Conservation (phyloP, 2,888 invertebrate genomes). For the Harmothoe impar region DNA sequence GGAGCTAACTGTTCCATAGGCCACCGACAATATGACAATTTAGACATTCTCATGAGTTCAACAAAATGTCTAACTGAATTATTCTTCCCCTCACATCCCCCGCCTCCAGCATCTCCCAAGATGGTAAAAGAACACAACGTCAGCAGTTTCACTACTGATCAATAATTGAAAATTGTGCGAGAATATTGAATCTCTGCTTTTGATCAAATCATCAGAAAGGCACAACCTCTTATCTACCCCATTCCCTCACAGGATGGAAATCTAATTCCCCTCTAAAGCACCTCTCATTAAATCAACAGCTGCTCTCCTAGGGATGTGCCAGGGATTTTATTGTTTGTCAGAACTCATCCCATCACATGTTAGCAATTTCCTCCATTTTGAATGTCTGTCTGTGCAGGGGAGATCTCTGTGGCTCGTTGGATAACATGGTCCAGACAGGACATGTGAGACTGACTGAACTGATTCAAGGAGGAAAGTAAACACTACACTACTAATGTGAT, state of each 20-base stretch:
- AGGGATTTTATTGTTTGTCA: neutral
- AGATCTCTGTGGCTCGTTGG: too few species aligned
- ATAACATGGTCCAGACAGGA: too few species aligned
- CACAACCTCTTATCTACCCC: neutral
- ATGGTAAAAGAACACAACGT: too few species aligned
- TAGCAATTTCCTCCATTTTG: neutral
- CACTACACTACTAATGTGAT: too few species aligned
- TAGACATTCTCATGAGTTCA: too few species aligned
- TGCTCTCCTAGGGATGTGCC: neutral
- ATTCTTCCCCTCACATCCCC: too few species aligned
- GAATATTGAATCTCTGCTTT: neutral
- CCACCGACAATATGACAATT: neutral
- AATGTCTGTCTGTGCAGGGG: too few species aligned
- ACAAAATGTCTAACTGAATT: too few species aligned
- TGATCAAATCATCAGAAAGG: slow-evolving; percentile 13
- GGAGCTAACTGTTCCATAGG: too few species aligned
- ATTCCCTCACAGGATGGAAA: neutral
- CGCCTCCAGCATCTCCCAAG: too few species aligned
- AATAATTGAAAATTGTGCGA: neutral
- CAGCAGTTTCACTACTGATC: neutral
- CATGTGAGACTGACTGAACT: too few species aligned
- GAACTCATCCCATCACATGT: neutral
- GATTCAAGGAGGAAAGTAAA: too few species aligned
- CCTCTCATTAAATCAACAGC: neutral
- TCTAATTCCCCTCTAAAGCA: neutral